Evolutionary conservation across 2,797 vertebrate species (phyloP).

Genomic region (Helostoma temminkii): DNA sequence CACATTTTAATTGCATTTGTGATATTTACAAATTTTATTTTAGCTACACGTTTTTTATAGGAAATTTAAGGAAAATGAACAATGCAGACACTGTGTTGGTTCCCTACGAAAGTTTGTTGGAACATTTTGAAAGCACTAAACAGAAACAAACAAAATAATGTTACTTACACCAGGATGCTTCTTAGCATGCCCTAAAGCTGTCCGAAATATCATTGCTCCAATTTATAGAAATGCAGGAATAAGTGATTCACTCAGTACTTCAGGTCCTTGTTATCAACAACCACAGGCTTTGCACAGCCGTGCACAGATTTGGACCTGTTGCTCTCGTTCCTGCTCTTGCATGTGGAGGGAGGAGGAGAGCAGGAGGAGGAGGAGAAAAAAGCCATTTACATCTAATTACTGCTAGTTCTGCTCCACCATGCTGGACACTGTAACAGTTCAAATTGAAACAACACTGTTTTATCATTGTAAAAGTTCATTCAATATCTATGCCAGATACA

Average conservation of each 20-base stretch:
- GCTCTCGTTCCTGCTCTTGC: no score
- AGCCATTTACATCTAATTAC: slow-evolving; percentile 66
- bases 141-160: slow-evolving; percentile 9
- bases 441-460: background rate
- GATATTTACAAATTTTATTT: background rate
- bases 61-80: background rate
- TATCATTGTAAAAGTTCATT: slow-evolving; percentile 4
- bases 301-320: slow-evolving; percentile 69
- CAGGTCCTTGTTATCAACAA: slow-evolving; percentile 33
- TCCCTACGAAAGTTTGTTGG: background rate
- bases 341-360: slow-evolving; percentile 27
- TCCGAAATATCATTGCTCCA: slow-evolving; percentile 67
- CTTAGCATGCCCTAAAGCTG: slow-evolving; percentile 65
- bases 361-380: slow-evolving; percentile 50
- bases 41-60: background rate
- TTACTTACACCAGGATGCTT: slow-evolving; percentile 78
- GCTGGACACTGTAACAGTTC: slow-evolving; percentile 15
- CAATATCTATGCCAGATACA: background rate
- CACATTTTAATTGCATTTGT: background rate
- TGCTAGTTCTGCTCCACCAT: slow-evolving; percentile 43
- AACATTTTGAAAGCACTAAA: background rate
- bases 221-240: slow-evolving; percentile 8
- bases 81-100: background rate
- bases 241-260: slow-evolving; percentile 13
- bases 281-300: slow-evolving; percentile 23